Conservation (phyloP, 2,113 vertebrate species). For the Todiramphus chloris region DNA sequence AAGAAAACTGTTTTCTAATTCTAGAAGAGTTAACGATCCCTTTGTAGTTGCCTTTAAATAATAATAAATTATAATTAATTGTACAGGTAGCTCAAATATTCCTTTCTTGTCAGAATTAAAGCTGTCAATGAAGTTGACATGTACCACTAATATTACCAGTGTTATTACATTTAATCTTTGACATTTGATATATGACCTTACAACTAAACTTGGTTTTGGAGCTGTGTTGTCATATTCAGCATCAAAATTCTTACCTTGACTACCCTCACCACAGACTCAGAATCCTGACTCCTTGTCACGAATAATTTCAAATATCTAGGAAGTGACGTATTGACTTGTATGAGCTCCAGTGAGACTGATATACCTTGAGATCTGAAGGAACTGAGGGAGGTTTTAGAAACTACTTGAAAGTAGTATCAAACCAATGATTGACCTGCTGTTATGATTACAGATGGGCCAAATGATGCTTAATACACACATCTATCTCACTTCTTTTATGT, state of each 20-base stretch:
- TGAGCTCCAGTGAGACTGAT: fast-evolving
- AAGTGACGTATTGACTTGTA: background rate
- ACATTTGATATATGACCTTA: background rate
- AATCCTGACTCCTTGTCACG: background rate
- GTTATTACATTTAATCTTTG: background rate
- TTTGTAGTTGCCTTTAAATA: background rate
- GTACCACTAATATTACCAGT: background rate
- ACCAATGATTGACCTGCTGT: background rate
- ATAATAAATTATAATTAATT: background rate
- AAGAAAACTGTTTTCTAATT: background rate
- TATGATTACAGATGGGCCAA: background rate
- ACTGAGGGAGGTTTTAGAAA: background rate
- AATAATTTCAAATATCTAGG: background rate
- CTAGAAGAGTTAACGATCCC: background rate
- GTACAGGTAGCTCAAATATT: too few species aligned
- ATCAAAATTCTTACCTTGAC: background rate
- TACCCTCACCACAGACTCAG: background rate
- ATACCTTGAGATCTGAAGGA: background rate
- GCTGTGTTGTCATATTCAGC: too few species aligned
- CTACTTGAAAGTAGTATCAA: background rate
- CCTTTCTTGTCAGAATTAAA: background rate
- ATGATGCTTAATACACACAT: background rate
- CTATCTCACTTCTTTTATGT: background rate
- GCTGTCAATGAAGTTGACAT: background rate
- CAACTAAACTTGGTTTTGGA: background rate